A percentile compares a stretch with the other conserved stretches of the same genome.
phyloP scores from a whole-genome alignment of 2,113 vertebrate species.

The Camarhynchus parvulus region DNA sequence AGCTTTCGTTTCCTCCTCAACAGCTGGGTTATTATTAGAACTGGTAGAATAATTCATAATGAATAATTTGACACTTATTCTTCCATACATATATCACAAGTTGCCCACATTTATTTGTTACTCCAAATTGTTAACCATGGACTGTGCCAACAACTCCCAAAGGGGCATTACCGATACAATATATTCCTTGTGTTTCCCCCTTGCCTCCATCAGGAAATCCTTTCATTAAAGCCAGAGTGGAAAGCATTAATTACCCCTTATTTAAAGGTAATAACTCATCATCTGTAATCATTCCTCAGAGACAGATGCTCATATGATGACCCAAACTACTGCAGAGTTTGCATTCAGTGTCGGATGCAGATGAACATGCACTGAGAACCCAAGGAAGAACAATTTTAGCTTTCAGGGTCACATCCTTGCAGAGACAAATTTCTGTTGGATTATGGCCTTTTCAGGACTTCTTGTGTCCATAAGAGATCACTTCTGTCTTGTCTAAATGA shows the following conservation, averaged over 20 bases:
- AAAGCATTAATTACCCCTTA: constrained; percentile 48
- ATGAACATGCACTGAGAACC: background rate
- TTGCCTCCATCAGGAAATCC: constrained; percentile 14
- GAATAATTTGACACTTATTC: constrained; percentile 64
- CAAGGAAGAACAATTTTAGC: background rate
- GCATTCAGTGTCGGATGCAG: background rate
- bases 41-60: constrained; percentile 67
- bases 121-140: constrained; percentile 40
- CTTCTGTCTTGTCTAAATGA: background rate
- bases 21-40: constrained; percentile 58
- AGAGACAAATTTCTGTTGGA: background rate
- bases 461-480: background rate
- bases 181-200: constrained; percentile 3
- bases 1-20: constrained; percentile 23
- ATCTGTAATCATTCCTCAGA: constrained; percentile 22
- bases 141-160: constrained; percentile 50
- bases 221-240: constrained; percentile 22
- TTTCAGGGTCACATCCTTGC: background rate
- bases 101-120: constrained; percentile 56
- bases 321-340: constrained; percentile 14
- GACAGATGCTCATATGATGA: constrained; percentile 6
- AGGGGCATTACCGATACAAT: constrained; percentile 4
- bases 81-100: constrained; percentile 39
- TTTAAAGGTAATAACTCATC: constrained; percentile 59
- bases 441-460: background rate